Percentiles rank a stretch among this genome's conserved stretches.
These are phyloP conservation scores for Thamnaconus septentrionalis DNA, from an alignment of 2,113 vertebrate genomes.

Conservation along the genomic window DNA sequence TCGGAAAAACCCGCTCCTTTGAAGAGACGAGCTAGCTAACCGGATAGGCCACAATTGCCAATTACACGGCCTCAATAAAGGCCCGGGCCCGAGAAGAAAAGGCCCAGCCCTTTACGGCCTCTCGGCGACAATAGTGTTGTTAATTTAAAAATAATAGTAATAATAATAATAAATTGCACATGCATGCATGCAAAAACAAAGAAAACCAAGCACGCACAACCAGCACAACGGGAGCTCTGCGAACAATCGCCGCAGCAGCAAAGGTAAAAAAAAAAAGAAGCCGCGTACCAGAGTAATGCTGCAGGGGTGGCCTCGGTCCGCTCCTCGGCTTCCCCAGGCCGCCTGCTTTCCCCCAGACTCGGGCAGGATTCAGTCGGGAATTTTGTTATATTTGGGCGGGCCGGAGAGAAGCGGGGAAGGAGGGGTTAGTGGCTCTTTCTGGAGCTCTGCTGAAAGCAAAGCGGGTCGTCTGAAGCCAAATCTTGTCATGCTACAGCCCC, in stretches of 20 bases:
- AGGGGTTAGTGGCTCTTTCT: slow-evolving; percentile 86
- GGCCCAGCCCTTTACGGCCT: slow-evolving; percentile 70
- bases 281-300: slow-evolving; percentile 67
- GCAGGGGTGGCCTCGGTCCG: slow-evolving; percentile 69
- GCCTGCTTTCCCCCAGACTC: slow-evolving; percentile 78
- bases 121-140: slow-evolving; percentile 49
- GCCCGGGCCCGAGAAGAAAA: slow-evolving; percentile 75
- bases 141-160: slow-evolving; percentile 20
- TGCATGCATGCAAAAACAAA: slow-evolving; percentile 59
- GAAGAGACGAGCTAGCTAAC: slow-evolving; percentile 27
- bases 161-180: neutral
- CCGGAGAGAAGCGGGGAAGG: slow-evolving; percentile 85
- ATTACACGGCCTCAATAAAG: slow-evolving; percentile 80
- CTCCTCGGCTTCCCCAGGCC: slow-evolving; percentile 73
- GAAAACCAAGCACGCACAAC: neutral
- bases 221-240: slow-evolving; percentile 13
- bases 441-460: slow-evolving; percentile 76
- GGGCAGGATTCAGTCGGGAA: slow-evolving; percentile 81
- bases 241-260: slow-evolving; percentile 24
- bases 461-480: slow-evolving; percentile 73
- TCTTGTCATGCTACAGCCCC: slow-evolving; percentile 83
- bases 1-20: neutral
- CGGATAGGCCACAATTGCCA: slow-evolving; percentile 55
- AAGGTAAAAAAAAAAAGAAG: slow-evolving; percentile 15
- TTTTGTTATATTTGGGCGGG: slow-evolving; percentile 87